Percentiles rank a stretch among this genome's conserved stretches.
These are phyloP conservation scores for Sebastes schlegelii DNA, from an alignment of 2,113 vertebrate species.

Conservation along the genomic window DNA sequence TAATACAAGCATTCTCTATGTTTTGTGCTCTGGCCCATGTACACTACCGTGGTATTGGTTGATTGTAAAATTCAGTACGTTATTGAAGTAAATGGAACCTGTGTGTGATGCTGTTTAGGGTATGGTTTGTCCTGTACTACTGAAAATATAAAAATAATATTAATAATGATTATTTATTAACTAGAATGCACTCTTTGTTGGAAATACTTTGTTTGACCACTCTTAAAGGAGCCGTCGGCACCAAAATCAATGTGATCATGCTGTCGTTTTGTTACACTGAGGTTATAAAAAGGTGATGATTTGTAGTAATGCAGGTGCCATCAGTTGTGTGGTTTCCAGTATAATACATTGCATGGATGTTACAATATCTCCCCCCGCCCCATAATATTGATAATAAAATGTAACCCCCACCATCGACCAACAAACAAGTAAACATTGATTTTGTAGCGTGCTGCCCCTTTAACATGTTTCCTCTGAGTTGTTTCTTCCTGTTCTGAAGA, in stretches of 20 bases:
- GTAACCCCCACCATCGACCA: conserved; percentile 16
- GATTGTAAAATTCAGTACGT: conserved; percentile 81
- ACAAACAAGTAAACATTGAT: conserved; percentile 48
- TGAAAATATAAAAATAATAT: conserved; percentile 56
- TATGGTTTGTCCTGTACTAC: conserved; percentile 81
- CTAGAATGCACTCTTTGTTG: conserved; percentile 69
- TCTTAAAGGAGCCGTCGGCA: conserved; percentile 36
- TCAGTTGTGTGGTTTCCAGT: conserved; percentile 54
- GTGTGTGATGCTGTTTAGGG: conserved; percentile 80
- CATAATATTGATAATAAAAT: conserved; percentile 31
- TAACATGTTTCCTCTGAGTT: conserved; percentile 54
- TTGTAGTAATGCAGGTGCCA: conserved; percentile 44
- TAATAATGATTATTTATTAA: conserved; percentile 64
- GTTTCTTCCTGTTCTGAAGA: conserved; percentile 70
- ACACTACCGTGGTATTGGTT: conserved; percentile 78
- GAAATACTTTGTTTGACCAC: conserved; percentile 67
- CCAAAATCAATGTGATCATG: conserved; percentile 50
- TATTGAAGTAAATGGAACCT: conserved; percentile 78
- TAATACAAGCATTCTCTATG: conserved; percentile 72
- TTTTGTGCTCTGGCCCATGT: conserved; percentile 68
- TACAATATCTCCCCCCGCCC: conserved; percentile 28
- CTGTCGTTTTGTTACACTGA: conserved; percentile 54
- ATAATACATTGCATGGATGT: conserved; percentile 65
- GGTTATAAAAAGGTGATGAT: conserved; percentile 44
- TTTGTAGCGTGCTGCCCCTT: conserved; percentile 66